These are phyloP conservation scores for Empis livida DNA, from an alignment of 2,888 invertebrate species.

Conservation along the genomic window DNA sequence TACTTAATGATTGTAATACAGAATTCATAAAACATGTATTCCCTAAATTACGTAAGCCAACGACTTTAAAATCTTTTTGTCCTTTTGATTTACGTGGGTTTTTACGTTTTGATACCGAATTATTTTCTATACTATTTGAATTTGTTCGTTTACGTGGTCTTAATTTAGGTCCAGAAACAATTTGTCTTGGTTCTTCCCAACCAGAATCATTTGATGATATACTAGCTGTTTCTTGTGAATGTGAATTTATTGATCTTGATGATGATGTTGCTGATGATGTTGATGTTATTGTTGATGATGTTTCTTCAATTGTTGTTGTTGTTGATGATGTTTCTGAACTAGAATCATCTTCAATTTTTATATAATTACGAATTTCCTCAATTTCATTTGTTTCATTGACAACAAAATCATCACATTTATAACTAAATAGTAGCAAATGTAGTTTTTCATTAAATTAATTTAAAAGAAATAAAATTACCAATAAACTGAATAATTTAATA, in stretches of 20 bases:
- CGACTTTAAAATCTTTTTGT: slow-evolving; percentile 27
- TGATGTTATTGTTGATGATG: slow-evolving; percentile 20
- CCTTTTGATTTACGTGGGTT: not conserved
- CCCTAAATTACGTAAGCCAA: slow-evolving; percentile 66
- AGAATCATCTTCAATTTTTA: slow-evolving; percentile 28
- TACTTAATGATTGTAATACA: slow-evolving; percentile 69
- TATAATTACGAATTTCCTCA: slow-evolving; percentile 43
- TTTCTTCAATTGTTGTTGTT: slow-evolving; percentile 21
- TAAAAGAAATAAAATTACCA: slow-evolving; percentile 41
- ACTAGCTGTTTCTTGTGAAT: slow-evolving; percentile 20
- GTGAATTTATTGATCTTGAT: slow-evolving; percentile 13
- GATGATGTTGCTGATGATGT: slow-evolving; percentile 21
- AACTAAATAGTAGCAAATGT: slow-evolving; percentile 40
- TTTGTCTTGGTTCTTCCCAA: slow-evolving; percentile 17
- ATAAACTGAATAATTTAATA: slow-evolving; percentile 57
- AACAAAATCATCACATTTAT: slow-evolving; percentile 68
- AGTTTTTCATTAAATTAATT: not conserved
- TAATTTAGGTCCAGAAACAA: slow-evolving; percentile 14
- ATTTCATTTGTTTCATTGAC: slow-evolving; percentile 53
- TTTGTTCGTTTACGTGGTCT: slow-evolving; percentile 21
- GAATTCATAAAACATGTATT: slow-evolving; percentile 84
- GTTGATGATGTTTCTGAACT: slow-evolving; percentile 30
- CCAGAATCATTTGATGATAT: slow-evolving; percentile 21
- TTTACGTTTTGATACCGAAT: not conserved
- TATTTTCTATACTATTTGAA: slow-evolving; percentile 14